Conservation (phyloP, 2,797 vertebrate species). For the Sebastes melanostomus region DNA sequence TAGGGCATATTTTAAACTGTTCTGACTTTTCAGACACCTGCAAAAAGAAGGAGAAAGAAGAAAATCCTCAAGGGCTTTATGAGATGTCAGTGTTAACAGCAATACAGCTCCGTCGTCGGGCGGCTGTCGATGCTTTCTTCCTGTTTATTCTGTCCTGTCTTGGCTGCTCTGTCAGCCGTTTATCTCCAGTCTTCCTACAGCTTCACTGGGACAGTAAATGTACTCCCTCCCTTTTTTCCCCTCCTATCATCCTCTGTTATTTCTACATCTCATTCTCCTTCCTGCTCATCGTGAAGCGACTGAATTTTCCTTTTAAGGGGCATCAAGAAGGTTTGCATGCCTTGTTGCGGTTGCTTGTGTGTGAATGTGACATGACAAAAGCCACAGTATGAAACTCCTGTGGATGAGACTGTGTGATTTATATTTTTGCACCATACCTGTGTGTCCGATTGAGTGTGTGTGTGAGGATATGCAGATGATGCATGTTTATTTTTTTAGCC, state of each 20-base stretch:
- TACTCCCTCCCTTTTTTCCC: not conserved
- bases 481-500: slow-evolving; percentile 34
- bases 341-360: not conserved
- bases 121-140: slow-evolving; percentile 55
- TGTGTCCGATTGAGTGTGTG: not conserved
- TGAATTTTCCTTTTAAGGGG: slow-evolving; percentile 8
- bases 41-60: slow-evolving; percentile 27
- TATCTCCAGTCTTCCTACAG: slow-evolving; percentile 69
- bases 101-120: slow-evolving; percentile 53
- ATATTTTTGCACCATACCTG: slow-evolving; percentile 47
- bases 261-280: slow-evolving; percentile 15
- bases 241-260: not conserved
- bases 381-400: slow-evolving; percentile 34
- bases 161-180: not conserved
- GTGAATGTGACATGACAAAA: slow-evolving; percentile 11
- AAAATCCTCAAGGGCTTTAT: slow-evolving; percentile 73
- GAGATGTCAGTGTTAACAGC: slow-evolving; percentile 72
- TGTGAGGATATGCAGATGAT: slow-evolving; percentile 10
- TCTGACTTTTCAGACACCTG: slow-evolving; percentile 44
- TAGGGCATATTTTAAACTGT: slow-evolving; percentile 8
- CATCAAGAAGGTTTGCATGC: slow-evolving; percentile 9
- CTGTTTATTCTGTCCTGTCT: slow-evolving; percentile 18
- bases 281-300: slow-evolving; percentile 25
- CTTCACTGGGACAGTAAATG: slow-evolving; percentile 20
- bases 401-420: slow-evolving; percentile 20